Evolutionary conservation across 2,888 invertebrate genomes (phyloP).

Genomic region (Desoria tigrina): DNA sequence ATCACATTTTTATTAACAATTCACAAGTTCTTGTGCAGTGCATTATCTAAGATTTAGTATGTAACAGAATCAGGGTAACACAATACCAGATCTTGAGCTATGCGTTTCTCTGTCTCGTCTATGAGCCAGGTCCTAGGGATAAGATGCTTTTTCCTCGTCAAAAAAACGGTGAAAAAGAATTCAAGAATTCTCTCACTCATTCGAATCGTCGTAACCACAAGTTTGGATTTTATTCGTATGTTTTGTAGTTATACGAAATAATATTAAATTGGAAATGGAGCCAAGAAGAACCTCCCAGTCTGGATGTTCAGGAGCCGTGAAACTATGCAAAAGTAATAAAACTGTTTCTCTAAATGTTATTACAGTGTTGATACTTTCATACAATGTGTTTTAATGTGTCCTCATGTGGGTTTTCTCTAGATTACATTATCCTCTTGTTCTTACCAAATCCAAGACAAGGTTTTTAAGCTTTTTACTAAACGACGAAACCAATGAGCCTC

Average conservation of each 20-base stretch:
- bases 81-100: no score
- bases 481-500: no score
- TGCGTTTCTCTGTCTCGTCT: no score
- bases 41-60: no score
- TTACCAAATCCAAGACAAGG: no score
- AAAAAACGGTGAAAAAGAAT: no score
- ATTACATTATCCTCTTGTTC: not conserved
- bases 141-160: constrained; percentile 7
- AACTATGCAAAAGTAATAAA: constrained; percentile 45
- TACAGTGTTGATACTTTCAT: constrained; percentile 43
- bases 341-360: constrained; percentile 43
- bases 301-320: constrained; percentile 43
- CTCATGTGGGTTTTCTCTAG: constrained; percentile 20
- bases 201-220: constrained; percentile 9
- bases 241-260: no score
- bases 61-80: no score
- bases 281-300: constrained; percentile 47
- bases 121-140: not conserved
- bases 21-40: no score
- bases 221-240: constrained; percentile 2
- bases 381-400: constrained; percentile 43
- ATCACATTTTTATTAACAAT: no score
- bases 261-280: constrained; percentile 41
- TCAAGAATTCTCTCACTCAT: no score
- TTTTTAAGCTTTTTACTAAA: no score